Conservation (phyloP, 2,113 vertebrate genomes). For the Anhinga anhinga region DNA sequence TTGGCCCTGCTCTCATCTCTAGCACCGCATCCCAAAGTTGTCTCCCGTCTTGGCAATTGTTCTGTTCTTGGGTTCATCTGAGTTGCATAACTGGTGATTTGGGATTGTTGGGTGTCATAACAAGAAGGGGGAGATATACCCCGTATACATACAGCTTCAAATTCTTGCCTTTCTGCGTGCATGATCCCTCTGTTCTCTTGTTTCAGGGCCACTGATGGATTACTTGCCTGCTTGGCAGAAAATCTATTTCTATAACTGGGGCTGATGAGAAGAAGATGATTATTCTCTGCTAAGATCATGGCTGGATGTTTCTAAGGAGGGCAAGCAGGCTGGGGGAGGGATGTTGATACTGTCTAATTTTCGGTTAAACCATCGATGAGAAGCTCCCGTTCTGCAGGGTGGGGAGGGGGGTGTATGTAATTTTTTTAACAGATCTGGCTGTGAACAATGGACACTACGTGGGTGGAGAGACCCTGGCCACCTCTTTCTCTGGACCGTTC, state of each 20-base stretch:
- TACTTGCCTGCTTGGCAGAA: conserved; percentile 98
- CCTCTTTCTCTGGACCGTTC: neutral
- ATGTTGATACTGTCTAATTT: neutral
- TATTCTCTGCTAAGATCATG: neutral
- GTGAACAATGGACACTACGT: neutral
- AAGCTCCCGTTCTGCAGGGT: neutral
- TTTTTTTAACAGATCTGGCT: neutral
- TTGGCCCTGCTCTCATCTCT: neutral
- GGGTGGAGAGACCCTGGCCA: neutral
- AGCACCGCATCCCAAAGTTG: neutral
- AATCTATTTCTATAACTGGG: conserved; percentile 99
- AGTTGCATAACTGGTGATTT: neutral
- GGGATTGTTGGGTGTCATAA: neutral
- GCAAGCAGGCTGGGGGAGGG: neutral
- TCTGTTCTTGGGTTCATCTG: neutral
- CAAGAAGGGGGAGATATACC: neutral
- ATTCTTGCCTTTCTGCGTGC: neutral
- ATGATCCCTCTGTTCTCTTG: neutral
- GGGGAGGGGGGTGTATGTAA: neutral
- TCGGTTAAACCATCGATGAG: neutral
- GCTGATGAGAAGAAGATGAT: conserved; percentile 71
- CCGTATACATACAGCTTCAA: neutral
- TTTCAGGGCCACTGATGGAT: conserved; percentile 92
- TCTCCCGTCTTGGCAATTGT: neutral
- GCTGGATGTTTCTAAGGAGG: neutral